A percentile compares a stretch with the other conserved stretches of the same genome.
These are phyloP conservation scores for Echinometra lucunter DNA, from an alignment of 53 echinoderm and acorn worm genomes.

Conservation along the genomic window DNA sequence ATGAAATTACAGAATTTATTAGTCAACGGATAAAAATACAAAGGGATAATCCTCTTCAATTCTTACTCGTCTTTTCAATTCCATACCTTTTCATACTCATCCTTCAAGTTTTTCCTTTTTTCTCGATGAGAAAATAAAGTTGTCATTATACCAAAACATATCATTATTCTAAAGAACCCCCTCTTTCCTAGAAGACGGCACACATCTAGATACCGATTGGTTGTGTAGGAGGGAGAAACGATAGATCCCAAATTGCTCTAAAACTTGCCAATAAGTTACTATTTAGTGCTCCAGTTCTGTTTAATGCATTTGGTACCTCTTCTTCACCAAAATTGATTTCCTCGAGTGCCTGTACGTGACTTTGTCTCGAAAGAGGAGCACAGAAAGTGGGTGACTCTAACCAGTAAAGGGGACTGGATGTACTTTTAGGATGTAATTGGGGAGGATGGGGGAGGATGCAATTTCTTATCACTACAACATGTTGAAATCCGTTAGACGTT, in stretches of 20 bases:
- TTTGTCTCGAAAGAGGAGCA: background rate
- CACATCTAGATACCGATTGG: background rate
- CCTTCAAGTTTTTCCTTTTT: too few relatives aligned
- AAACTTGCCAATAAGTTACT: conserved; percentile 45
- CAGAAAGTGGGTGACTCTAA: background rate
- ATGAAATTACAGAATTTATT: too few relatives aligned
- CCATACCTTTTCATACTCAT: too few relatives aligned
- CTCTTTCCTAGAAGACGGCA: background rate
- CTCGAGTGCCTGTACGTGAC: conserved; percentile 31
- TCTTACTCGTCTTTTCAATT: too few relatives aligned
- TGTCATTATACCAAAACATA: too few relatives aligned
- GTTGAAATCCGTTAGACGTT: too few relatives aligned
- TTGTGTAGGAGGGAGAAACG: background rate
- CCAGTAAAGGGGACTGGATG: background rate
- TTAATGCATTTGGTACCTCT: background rate
- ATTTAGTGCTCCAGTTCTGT: conserved; percentile 51
- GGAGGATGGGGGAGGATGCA: background rate
- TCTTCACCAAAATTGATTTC: conserved; percentile 25
- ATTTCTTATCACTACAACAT: background rate
- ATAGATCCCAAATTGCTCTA: background rate
- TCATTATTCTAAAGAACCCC: background rate
- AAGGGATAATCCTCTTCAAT: too few relatives aligned
- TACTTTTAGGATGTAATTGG: background rate
- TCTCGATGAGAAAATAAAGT: background rate
- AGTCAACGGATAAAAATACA: too few relatives aligned